Base-by-base conservation (phyloP, 2,888 invertebrate genomes). In the Bimastos eiseni region DNA sequence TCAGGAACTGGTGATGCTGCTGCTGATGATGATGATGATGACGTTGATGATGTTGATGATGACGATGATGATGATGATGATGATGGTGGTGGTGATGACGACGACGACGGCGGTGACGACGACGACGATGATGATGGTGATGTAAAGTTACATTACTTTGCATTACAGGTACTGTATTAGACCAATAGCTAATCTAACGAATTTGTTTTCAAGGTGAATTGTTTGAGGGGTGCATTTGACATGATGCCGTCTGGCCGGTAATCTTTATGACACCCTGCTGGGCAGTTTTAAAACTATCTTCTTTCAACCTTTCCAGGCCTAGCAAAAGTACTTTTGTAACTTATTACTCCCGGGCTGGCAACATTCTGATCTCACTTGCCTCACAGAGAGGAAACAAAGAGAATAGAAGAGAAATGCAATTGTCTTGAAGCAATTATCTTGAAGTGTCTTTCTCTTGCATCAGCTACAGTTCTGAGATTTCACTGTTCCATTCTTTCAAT, bases 261-360 rank as follows among this genome's bases (percentile, higher is more conserved):
- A 70, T 70, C n/a, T 70, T 70, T 70, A 70, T 70, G 70, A 70
- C 3, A 70, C 70, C 70, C 70, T 70, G 70, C 70, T 70, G 70
- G 70, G 70, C 70, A 70, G 70, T 70, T 70, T 30, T 11, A 70
- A n/a, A 70, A 70, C 30, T 70, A n/a, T 70, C 70, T 49, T 70
- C 70, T n/a, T 70, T 70, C 70, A 70, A 70, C n/a, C 30, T 70
- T n/a, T 70, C 11, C 70, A 70, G 30, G 70, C 30, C 70, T 70
- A n/a, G 30, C 30, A 3, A 70, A n/a, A 70, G 8, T 70, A n/a
- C n/a, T 70, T n/a, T 13, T 17, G n/a, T n/a, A n/a, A 70, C 70
- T 70, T 70, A 70, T 70, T n/a, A 70, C 30, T 70, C 70, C 70
- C n/a, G 70, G 70, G 70, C 70, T n/a, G 70, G 70, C 70, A n/a